These are phyloP conservation scores for Corvus hawaiiensis DNA, from an alignment of 2,113 vertebrate species.

Conservation along the genomic window DNA sequence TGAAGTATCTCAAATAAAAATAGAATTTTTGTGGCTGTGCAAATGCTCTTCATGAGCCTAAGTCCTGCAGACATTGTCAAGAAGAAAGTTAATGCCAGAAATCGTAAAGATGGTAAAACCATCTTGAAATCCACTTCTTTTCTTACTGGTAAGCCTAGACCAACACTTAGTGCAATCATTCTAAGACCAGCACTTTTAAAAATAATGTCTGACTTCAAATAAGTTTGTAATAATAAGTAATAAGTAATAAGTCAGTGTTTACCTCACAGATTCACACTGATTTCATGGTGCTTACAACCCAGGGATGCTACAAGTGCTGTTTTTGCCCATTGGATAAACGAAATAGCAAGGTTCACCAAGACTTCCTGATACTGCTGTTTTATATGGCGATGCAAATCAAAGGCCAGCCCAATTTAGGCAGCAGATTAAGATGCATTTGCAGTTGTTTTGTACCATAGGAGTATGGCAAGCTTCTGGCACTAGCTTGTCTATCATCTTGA, in stretches of 20 bases:
- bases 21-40: not conserved
- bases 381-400: not conserved
- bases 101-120: not conserved
- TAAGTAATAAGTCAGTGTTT: not conserved
- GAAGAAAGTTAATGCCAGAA: not conserved
- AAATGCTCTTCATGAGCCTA: not conserved
- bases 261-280: not conserved
- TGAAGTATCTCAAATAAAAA: constrained; percentile 3
- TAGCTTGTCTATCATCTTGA: not conserved
- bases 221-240: not conserved
- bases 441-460: not conserved
- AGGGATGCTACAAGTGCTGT: not conserved
- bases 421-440: not conserved
- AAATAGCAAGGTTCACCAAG: not conserved
- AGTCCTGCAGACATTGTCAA: not conserved
- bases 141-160: not conserved
- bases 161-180: not conserved
- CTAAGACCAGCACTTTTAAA: not conserved
- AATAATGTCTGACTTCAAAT: not conserved
- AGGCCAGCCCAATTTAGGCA: not conserved
- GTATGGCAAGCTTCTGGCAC: not conserved
- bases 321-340: not conserved
- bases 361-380: not conserved
- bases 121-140: not conserved
- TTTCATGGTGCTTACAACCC: not conserved